Base-by-base conservation (phyloP, 1,140 invertebrate species). In the Gryllus bimaculatus region DNA sequence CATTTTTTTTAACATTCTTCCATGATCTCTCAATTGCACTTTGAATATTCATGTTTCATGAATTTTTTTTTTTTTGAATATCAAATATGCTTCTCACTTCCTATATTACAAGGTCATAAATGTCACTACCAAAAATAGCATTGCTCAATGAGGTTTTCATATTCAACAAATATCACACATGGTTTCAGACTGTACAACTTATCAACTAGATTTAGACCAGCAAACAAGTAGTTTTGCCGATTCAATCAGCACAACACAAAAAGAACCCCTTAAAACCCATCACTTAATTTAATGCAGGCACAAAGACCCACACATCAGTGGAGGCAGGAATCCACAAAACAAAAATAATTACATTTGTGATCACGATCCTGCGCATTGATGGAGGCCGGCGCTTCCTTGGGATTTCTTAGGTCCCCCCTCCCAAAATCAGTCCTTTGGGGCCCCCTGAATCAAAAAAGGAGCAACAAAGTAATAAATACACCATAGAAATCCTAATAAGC, bases 1-100 rank as follows among this genome's bases (percentile, higher is more conserved):
- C 80, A 80, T 79, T 79, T 75, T 21, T 80, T 80, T 48, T 73
- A 47, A n/a, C 47, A 20, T 26, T 73, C 74, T 79, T 73, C 49
- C 75, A 74, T 66, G 48, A 76, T 78, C 74, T 78, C 80, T 79
- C 80, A 80, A 79, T 78, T 77, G 75, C 76, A 81, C 76, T 77
- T 20, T 66, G 54, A 66, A 66, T 66, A 66, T 66, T 66, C 54
- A 66, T 66, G 54, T 66, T 66, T 66, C 54, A 66, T 66, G 54
- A 66, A 66, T 66, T 66, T 66, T 54, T 54, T 54, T 54, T 54
- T n/a, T 13, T 66, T 66, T 66, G 10, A 66, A 66, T 66, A 66
- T 66, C 54, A 66, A 66, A 66, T 66, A 66, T 66, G 54, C 54
- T 66, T 66, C 18, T 66, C 54, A 66, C 54, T 66, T 66, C 54